Conservation (phyloP, 1,140 invertebrate species). For the Micrasema longulum region DNA sequence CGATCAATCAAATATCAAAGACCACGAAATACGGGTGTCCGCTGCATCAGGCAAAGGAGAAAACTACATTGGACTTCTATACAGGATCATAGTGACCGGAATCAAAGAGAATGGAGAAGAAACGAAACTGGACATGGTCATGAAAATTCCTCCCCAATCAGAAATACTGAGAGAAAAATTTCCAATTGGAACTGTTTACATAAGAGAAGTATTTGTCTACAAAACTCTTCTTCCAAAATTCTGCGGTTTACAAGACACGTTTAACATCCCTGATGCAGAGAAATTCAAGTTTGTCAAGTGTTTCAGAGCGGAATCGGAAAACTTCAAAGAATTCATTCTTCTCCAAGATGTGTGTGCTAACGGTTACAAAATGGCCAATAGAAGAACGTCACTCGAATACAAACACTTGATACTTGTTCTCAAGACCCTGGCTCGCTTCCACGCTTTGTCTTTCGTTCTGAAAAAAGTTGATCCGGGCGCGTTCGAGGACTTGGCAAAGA, state of each 20-base stretch:
- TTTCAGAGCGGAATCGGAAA: conserved; percentile 45
- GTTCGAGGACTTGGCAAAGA: conserved; percentile 22
- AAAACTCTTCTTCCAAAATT: conserved; percentile 35
- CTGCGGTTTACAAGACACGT: conserved; percentile 31
- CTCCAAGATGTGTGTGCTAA: conserved; percentile 68
- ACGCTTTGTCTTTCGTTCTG: conserved; percentile 60
- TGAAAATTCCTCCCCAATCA: conserved; percentile 43
- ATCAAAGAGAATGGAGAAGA: conserved; percentile 31
- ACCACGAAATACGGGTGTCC: conserved; percentile 22
- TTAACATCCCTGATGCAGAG: conserved; percentile 39
- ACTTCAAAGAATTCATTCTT: conserved; percentile 62
- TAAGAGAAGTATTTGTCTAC: conserved; percentile 43
- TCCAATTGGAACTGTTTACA: conserved; percentile 36
- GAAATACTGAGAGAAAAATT: conserved; percentile 43
- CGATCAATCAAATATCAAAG: conserved; percentile 17
- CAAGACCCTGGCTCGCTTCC: conserved; percentile 68
- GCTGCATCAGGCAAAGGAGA: conserved; percentile 58
- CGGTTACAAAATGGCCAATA: conserved; percentile 70
- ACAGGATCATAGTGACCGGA: conserved; percentile 53
- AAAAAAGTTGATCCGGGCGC: conserved; percentile 32
- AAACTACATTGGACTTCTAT: conserved; percentile 60
- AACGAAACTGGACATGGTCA: conserved; percentile 27
- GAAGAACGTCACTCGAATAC: conserved; percentile 65
- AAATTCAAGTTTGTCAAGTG: conserved; percentile 55
- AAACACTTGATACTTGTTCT: conserved; percentile 65